Evolutionary conservation across 2,113 vertebrate genomes (phyloP), one percentile per base, ranked within the genome.

Genomic region (Eolophus roseicapilla): DNA sequence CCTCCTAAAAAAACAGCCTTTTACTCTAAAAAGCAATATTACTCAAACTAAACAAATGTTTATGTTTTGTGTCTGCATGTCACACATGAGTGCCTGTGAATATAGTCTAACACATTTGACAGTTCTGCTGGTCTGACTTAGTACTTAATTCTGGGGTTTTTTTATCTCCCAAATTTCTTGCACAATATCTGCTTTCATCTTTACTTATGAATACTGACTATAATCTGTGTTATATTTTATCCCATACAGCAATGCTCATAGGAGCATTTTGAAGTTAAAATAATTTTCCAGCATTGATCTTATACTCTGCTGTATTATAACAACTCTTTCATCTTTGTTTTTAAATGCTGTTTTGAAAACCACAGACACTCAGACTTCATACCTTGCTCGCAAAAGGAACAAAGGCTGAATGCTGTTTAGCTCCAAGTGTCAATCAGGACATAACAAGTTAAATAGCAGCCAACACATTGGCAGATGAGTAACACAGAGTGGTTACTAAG

Each of bases 91-190:
- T 73, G 93, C 94, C 87, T 96, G 95, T 95, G 96, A 97, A 97
- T 87, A 76, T 92, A 95, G 96, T 96, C 94, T 96, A 96, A 97
- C 96, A 96, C 94, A 93, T 96, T 95, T 97, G 94, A 95, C 95
- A 96, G 95, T 92, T 96, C 94, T 96, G 91, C 81, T 95, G 84
- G 47, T 93, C 86, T 93, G 86, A 92, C 71, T 96, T 95, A 85
- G 77, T 95, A 82, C 84, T 95, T 89, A 79, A 91, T 87, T 89
- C 94, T 82, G 86, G 12, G 28, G 41, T 75, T 79, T 82, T 82
- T 85, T 88, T 24, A n/a, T 25, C 78, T 47, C 17, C 9, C 28
- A 25, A 71, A 33, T 86, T 92, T 93, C 35, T 95, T 96, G 73
- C 73, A 90, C 88, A 95, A 39, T 94, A 86, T 92, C 89, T 91